Evolutionary conservation across 2,797 vertebrate genomes (phyloP).

Genomic region (Macropodus opercularis): DNA sequence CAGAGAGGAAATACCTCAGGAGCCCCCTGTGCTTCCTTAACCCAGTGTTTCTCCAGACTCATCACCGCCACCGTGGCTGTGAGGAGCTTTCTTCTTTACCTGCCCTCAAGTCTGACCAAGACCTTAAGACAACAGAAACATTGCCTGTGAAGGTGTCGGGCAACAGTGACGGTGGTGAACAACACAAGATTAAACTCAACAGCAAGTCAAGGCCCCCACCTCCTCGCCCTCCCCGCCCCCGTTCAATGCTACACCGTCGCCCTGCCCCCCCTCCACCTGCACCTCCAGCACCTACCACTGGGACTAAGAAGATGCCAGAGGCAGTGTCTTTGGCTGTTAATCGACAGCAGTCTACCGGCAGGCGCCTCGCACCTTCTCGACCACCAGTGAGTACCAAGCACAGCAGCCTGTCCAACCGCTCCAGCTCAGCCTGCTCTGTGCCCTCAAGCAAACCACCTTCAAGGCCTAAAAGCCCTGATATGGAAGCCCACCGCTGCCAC

Average conservation of each 20-base stretch:
- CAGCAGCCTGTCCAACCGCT: slow-evolving; percentile 62
- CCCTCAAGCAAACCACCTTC: slow-evolving; percentile 81
- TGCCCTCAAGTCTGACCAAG: slow-evolving; percentile 4
- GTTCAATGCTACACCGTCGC: slow-evolving; percentile 61
- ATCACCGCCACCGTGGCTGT: slow-evolving; percentile 66
- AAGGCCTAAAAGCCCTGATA: slow-evolving; percentile 84
- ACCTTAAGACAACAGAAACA: slow-evolving; percentile 18
- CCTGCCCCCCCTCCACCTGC: slow-evolving; percentile 62
- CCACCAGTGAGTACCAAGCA: slow-evolving; percentile 79
- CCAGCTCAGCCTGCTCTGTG: slow-evolving; percentile 74
- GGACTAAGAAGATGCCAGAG: slow-evolving; percentile 68
- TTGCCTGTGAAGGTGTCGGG: not conserved
- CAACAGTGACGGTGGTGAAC: slow-evolving; percentile 7
- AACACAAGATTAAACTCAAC: slow-evolving; percentile 39
- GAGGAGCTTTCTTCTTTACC: not conserved
- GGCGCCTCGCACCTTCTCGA: slow-evolving; percentile 64
- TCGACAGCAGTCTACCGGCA: slow-evolving; percentile 56
- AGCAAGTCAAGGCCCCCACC: slow-evolving; percentile 82
- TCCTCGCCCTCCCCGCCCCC: slow-evolving; percentile 88
- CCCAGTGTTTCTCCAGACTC: slow-evolving; percentile 93
- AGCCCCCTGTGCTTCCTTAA: slow-evolving; percentile 94
- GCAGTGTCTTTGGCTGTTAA: slow-evolving; percentile 1
- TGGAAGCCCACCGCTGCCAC: slow-evolving; percentile 79
- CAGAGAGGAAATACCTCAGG: slow-evolving; percentile 88
- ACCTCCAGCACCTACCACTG: slow-evolving; percentile 34